Conservation (phyloP, 2,888 invertebrate genomes). For the Pelosia muscerda region DNA sequence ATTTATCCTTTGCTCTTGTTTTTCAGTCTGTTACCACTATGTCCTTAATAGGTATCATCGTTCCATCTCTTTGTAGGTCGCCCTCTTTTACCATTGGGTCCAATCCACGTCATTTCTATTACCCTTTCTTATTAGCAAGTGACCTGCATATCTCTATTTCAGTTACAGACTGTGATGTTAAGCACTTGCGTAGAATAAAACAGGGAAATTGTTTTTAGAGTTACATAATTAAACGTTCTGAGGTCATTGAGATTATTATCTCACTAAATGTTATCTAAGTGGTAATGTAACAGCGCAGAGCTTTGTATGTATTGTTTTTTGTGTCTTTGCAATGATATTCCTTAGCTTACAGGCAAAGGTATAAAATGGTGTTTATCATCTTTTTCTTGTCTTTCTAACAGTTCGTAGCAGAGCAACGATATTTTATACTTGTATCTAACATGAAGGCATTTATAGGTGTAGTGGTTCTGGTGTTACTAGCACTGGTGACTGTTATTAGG, state of each 20-base stretch:
- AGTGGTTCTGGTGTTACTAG: not conserved
- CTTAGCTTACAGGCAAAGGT: too few relatives aligned
- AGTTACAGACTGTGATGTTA: not conserved
- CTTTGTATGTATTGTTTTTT: not conserved
- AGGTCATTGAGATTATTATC: not conserved
- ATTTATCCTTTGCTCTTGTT: not conserved
- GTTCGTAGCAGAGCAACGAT: too few relatives aligned
- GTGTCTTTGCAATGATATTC: not conserved
- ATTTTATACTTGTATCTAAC: not conserved
- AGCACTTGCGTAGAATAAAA: not conserved
- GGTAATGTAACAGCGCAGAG: not conserved
- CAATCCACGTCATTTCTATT: not conserved
- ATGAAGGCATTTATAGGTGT: not conserved
- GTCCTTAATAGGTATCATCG: constrained; percentile 4
- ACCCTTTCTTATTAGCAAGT: not conserved
- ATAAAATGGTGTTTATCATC: too few relatives aligned
- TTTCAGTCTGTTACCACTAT: not conserved
- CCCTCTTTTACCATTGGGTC: not conserved
- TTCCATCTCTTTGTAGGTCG: not conserved
- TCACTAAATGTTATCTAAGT: too few relatives aligned
- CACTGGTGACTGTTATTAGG: not conserved
- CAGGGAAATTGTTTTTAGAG: not conserved
- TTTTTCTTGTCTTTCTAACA: too few relatives aligned
- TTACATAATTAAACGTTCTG: too few relatives aligned
- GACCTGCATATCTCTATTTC: not conserved